Evolutionary conservation across 2,113 vertebrate genomes (phyloP), one percentile per base, ranked within the genome.

Genomic region (Podarcis cretensis): DNA sequence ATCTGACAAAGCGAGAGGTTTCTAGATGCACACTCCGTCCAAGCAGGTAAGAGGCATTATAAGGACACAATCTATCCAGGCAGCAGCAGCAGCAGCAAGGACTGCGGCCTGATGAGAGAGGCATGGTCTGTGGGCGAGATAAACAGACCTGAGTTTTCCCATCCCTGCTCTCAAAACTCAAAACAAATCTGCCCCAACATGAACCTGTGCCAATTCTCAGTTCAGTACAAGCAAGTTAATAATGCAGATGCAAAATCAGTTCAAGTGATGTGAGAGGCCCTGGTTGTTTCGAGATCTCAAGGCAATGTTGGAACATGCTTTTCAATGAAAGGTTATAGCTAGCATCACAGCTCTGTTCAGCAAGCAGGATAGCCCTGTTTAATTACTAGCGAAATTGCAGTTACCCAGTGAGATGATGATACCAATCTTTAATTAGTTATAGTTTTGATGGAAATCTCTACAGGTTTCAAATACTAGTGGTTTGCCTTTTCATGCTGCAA

Each of bases 301-400:
- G 0, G 16, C 79, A 63, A 74, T 35, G 68, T 73, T 48, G 74
- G 78, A 73, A 74, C 68, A 81, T 63, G 68, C 65, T 73, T 54
- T 87, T n/a, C 13, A 35, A 37, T 25, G n/a, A 48, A 81, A 69
- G 35, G 37, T 71, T 83, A 0, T 57, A n/a, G 7, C 37, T 66
- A 43, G 57, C 23, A 6, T 8, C 43, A 5, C 85, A n/a, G 57
- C 35, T 23, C 74, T 80, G 32, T 71, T 84, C 77, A 35, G 5
- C 48, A 48, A 78, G 8, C 83, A 37, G 7, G 7, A 48, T 84
- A 87, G n/a, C 78, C 40, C 40, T 65, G 30, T 32, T 88, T 83
- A 83, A 20, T 30, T 59, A 6, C 6, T 6, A 59, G 0, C 10
- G 4, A 75, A 32, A 25, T 73, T n/a, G 0, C 23, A 69, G 0